These are phyloP conservation scores for Prietella phreatophila DNA, from an alignment of 2,113 vertebrate species.

Conservation along the genomic window DNA sequence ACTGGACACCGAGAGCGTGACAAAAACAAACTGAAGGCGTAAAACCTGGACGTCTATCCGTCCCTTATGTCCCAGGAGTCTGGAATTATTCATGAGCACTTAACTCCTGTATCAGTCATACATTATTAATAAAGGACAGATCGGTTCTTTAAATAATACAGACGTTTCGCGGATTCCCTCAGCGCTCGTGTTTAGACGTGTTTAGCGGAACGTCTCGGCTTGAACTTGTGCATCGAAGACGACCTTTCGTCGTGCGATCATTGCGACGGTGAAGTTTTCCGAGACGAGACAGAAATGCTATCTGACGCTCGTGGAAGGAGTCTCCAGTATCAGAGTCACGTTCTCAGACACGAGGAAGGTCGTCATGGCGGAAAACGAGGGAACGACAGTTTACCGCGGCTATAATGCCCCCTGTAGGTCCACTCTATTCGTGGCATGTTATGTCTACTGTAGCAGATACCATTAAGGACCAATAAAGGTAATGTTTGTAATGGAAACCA, in stretches of 20 bases:
- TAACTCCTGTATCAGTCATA: slow-evolving; percentile 47
- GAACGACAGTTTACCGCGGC: too few relatives aligned
- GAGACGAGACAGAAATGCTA: not conserved
- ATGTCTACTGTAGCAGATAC: too few relatives aligned
- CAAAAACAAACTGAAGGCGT: not conserved
- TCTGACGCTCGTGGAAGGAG: not conserved
- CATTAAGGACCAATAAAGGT: too few relatives aligned
- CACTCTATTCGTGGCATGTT: too few relatives aligned
- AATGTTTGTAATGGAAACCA: too few relatives aligned
- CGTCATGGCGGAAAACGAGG: too few relatives aligned
- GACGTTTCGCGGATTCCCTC: not conserved
- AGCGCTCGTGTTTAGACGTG: slow-evolving; percentile 8
- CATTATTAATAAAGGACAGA: slow-evolving; percentile 55
- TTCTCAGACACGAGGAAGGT: too few relatives aligned
- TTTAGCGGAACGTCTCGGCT: not conserved
- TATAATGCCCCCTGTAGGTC: too few relatives aligned
- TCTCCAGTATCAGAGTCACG: not conserved
- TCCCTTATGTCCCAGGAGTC: slow-evolving; percentile 21
- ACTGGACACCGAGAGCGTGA: too few relatives aligned
- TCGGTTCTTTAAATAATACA: slow-evolving; percentile 55
- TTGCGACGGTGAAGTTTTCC: not conserved
- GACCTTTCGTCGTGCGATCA: not conserved
- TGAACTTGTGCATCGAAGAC: too few relatives aligned
- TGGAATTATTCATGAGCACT: slow-evolving; percentile 56
- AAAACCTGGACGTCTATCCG: not conserved